Conservation (phyloP, 2,113 vertebrate genomes). For the Raja brachyura region DNA sequence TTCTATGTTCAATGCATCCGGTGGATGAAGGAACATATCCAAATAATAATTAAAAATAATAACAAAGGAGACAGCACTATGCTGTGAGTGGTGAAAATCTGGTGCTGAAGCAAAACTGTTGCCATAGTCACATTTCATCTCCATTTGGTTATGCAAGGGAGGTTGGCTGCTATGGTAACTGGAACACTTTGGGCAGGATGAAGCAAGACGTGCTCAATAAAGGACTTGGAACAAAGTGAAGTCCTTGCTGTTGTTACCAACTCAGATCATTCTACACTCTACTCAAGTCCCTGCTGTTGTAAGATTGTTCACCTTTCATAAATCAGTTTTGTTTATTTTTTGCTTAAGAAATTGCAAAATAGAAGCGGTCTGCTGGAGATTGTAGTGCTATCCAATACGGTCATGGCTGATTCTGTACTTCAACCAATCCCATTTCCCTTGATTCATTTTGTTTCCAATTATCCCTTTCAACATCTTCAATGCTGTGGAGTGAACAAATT, state of each 20-base stretch:
- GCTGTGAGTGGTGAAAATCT: background rate
- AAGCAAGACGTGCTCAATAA: background rate
- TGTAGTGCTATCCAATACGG: too few species aligned
- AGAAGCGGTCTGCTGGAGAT: too few species aligned
- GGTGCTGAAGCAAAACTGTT: background rate
- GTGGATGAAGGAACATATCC: background rate
- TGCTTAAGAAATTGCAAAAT: too few species aligned
- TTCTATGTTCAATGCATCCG: background rate
- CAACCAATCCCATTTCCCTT: too few species aligned
- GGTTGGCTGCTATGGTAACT: conserved; percentile 4
- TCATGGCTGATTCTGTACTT: too few species aligned
- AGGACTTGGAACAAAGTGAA: background rate
- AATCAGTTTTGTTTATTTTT: background rate
- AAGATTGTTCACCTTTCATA: background rate
- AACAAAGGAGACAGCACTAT: background rate
- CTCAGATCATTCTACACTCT: background rate
- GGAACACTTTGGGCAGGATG: background rate
- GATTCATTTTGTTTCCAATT: too few species aligned
- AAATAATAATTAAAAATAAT: background rate
- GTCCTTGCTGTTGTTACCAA: background rate
- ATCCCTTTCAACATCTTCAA: too few species aligned
- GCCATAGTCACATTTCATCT: conserved; percentile 7
- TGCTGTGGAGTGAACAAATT: too few species aligned
- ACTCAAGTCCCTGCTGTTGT: background rate
- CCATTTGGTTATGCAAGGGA: conserved; percentile 1